Base-by-base conservation (phyloP, 2,797 vertebrate genomes). In the Eidolon dupreanum region DNA sequence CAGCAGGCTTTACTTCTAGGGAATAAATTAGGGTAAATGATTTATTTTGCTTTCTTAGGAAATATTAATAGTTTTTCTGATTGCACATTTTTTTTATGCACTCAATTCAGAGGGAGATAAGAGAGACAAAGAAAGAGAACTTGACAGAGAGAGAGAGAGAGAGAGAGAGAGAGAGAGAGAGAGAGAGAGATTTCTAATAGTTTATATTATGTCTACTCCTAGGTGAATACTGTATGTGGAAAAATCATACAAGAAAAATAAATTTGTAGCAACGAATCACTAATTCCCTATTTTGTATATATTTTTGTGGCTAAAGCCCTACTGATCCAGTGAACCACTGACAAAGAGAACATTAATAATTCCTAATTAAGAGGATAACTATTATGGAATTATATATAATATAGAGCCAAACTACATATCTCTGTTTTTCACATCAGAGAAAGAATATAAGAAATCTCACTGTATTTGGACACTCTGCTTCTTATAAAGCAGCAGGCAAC, bases 21-120 rank as follows among this genome's bases (percentile, higher is more conserved):
- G 22, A 84, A 90, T 55, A 71, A 12, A 83, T 73, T 28, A 88
- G 28, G 12, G 8, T 46, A 65, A 65, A 71, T 55, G 16, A 93
- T 88, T 89, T 91, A 90, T 86, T 15, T 75, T 91, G 31, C 26
- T 88, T 93, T 51, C 31, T 22, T n/a, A 95, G 63, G 19, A 97
- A 95, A 95, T 86, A 91, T 24, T 97, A 89, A 71, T 41, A 61
- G 0, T 31, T 82, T 95, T 90, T 92, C 36, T 93, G 63, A 91
- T 36, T 77, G 5, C 33, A 36, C 17, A 71, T 77, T 71, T 71
- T 71, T 17, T 63, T 88, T 88, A 90, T 66, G 94, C 8, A 43
- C 8, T 77, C 19, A 61, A 46, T 82, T 57, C 17, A 66, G 24
- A 57, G 9, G 2, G 6, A 75, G 11, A 38, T 24, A 36, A 70